Conservation (phyloP, 2,888 invertebrate genomes). For the Clepsis dumicolana region DNA sequence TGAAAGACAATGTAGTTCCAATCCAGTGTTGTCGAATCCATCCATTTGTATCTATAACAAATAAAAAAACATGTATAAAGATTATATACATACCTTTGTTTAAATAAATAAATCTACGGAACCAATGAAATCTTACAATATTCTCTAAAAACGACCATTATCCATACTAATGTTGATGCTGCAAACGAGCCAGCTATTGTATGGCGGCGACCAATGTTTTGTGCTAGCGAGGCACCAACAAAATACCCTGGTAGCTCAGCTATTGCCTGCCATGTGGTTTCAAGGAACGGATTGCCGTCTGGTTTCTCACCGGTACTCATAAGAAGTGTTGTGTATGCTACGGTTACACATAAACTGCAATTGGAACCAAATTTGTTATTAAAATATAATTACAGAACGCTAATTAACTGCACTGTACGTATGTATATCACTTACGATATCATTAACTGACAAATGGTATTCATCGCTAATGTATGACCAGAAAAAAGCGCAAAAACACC, state of each 20-base stretch:
- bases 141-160: constrained; percentile 53
- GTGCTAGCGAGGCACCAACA: constrained; percentile 80
- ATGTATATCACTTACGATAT: constrained; percentile 78
- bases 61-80: background rate
- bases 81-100: background rate
- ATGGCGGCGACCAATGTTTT: constrained; percentile 64
- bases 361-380: constrained; percentile 12
- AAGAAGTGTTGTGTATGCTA: constrained; percentile 82
- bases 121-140: constrained; percentile 49
- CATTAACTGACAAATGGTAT: constrained; percentile 82
- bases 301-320: constrained; percentile 81
- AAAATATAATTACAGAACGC: background rate
- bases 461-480: constrained; percentile 82
- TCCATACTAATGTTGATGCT: constrained; percentile 58
- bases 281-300: constrained; percentile 88
- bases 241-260: constrained; percentile 88
- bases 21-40: constrained; percentile 60
- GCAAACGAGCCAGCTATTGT: constrained; percentile 57
- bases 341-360: constrained; percentile 78
- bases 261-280: constrained; percentile 87
- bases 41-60: constrained; percentile 37
- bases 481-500: constrained; percentile 86
- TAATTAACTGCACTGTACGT: too few relatives aligned
- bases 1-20: constrained; percentile 70
- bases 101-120: background rate